Evolutionary conservation across 1,140 invertebrate genomes (phyloP).

Genomic region (Calliphora vicina): DNA sequence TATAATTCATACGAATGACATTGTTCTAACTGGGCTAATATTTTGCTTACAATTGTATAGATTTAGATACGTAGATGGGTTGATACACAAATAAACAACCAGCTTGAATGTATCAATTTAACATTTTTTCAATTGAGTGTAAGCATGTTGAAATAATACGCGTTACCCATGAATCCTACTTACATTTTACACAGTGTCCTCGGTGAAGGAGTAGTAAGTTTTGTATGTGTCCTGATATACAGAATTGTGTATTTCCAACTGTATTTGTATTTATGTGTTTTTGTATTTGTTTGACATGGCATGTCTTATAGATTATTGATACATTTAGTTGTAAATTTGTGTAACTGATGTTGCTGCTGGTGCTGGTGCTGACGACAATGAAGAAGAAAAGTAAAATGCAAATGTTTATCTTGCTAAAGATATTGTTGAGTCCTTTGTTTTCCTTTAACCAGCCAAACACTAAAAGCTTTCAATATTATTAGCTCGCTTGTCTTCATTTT

Average conservation of each 20-base stretch:
- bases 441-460: not conserved
- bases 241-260: too few species aligned
- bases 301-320: not conserved
- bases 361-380: not conserved
- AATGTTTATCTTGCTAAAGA: not conserved
- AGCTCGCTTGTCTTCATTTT: not conserved
- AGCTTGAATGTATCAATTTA: not conserved
- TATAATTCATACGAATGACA: too few species aligned
- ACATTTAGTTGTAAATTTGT: not conserved
- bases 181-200: not conserved
- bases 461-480: slow-evolving; percentile 11
- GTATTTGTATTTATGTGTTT: not conserved
- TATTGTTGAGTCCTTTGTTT: not conserved
- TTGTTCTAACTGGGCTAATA: not conserved
- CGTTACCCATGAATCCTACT: not conserved
- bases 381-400: not conserved
- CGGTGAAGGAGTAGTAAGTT: not conserved
- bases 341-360: not conserved
- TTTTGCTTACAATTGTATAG: not conserved
- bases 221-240: not conserved
- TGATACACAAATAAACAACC: not conserved
- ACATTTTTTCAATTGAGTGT: slow-evolving; percentile 26
- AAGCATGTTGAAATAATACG: slow-evolving; percentile 19
- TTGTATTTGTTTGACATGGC: not conserved
- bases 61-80: not conserved